Percentiles rank a stretch among this genome's conserved stretches.
These are phyloP conservation scores for Shargacucullia verbasci DNA, from an alignment of 2,888 invertebrate genomes.

Conservation along the genomic window DNA sequence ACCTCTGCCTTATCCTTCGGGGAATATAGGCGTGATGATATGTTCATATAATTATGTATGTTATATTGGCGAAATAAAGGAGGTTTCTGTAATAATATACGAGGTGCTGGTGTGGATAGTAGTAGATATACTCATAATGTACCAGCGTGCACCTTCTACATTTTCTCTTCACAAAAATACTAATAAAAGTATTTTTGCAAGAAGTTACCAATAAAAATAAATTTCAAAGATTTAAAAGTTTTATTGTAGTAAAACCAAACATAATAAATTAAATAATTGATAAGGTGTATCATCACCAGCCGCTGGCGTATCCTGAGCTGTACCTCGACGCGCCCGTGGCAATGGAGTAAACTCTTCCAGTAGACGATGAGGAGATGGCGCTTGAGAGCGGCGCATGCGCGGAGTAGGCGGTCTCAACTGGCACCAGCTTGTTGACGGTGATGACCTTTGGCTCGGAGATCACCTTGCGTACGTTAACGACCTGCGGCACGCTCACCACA, in stretches of 20 bases:
- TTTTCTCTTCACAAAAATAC: too few species aligned
- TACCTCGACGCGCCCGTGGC: conserved; percentile 8
- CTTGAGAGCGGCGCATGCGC: background rate
- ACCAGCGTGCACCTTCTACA: too few species aligned
- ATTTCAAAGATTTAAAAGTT: conserved; percentile 1
- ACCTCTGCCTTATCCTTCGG: too few species aligned
- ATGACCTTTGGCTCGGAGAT: conserved; percentile 44
- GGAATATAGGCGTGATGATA: too few species aligned
- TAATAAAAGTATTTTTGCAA: too few species aligned
- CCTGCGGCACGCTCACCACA: conserved; percentile 45
- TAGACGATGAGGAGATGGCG: background rate
- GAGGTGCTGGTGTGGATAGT: too few species aligned
- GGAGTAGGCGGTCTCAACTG: conserved; percentile 9
- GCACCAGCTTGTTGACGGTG: conserved; percentile 41
- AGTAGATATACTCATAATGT: too few species aligned
- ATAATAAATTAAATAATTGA: conserved; percentile 4
- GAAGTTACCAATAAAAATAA: too few species aligned
- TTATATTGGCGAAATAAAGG: too few species aligned
- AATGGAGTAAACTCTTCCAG: conserved; percentile 9
- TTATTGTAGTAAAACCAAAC: conserved; percentile 8
- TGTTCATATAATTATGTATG: too few species aligned
- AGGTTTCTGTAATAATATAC: too few species aligned
- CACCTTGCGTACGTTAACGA: conserved; percentile 42
- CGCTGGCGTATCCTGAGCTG: conserved; percentile 29
- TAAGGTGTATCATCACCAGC: conserved; percentile 13